phyloP scores from a whole-genome alignment of 2,113 vertebrate genomes.

The Damaliscus lunatus region DNA sequence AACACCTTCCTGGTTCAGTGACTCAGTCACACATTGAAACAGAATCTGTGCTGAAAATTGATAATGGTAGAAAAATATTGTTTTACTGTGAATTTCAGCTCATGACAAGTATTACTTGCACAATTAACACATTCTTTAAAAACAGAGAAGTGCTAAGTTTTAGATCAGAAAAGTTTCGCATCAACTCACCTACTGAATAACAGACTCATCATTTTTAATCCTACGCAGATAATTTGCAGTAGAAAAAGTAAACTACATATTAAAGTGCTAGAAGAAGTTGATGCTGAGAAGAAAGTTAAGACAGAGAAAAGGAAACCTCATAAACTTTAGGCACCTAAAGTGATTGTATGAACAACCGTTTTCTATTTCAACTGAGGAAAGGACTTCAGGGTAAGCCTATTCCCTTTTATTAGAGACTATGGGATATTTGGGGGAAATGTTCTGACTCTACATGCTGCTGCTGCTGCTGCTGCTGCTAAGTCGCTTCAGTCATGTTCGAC shows the following conservation, averaged over 20 bases:
- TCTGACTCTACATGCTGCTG: neutral
- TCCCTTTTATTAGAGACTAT: neutral
- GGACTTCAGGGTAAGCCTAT: neutral
- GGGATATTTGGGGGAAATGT: neutral
- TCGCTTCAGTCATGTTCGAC: too few relatives aligned
- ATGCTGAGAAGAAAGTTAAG: neutral
- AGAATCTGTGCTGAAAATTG: conserved; percentile 74
- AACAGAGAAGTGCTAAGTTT: neutral
- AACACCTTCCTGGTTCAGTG: conserved; percentile 76
- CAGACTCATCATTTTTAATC: neutral
- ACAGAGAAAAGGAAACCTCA: neutral
- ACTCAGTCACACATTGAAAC: conserved; percentile 75
- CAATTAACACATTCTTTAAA: neutral
- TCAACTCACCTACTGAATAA: neutral
- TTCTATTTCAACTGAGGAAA: neutral
- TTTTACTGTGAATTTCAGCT: conserved; percentile 71
- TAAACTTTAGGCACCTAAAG: neutral
- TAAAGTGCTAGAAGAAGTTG: conserved; percentile 11
- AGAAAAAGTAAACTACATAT: neutral
- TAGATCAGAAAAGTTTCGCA: neutral
- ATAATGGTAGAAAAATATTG: conserved; percentile 75
- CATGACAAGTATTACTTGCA: neutral
- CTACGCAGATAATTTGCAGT: neutral
- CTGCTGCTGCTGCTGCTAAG: too few relatives aligned
- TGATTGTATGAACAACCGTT: neutral